A percentile compares a stretch with the other conserved stretches of the same genome.
phyloP scores from a whole-genome alignment of 2,888 invertebrate species.

The Eilema caniola region DNA sequence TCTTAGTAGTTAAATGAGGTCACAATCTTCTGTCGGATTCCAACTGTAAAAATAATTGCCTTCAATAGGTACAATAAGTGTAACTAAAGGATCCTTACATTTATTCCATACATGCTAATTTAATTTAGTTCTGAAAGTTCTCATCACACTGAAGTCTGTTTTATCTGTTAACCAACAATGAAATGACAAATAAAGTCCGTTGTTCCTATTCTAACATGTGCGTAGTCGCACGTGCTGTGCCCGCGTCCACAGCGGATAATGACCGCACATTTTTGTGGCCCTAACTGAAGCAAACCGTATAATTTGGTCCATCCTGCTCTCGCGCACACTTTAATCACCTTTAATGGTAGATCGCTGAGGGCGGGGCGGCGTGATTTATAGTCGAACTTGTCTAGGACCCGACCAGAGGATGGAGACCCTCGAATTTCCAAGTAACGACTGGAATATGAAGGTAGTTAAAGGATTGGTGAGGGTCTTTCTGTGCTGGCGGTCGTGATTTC shows the following conservation, averaged over 20 bases:
- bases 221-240: slow-evolving; percentile 57
- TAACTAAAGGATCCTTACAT: not conserved
- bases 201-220: slow-evolving; percentile 43
- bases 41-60: not conserved
- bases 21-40: no score
- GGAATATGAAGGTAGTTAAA: not conserved
- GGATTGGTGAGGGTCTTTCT: slow-evolving; percentile 28
- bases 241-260: slow-evolving; percentile 62
- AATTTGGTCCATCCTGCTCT: slow-evolving; percentile 81
- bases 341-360: slow-evolving; percentile 69
- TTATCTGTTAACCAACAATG: not conserved
- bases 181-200: slow-evolving; percentile 16
- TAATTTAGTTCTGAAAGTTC: not conserved
- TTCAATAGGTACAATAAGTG: no score
- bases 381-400: slow-evolving; percentile 56
- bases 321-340: slow-evolving; percentile 74
- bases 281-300: slow-evolving; percentile 69
- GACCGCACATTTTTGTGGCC: slow-evolving; percentile 72
- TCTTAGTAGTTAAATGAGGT: no score
- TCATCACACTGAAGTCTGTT: not conserved
- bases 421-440: slow-evolving; percentile 33
- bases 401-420: slow-evolving; percentile 51
- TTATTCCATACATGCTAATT: not conserved
- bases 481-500: slow-evolving; percentile 30
- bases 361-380: slow-evolving; percentile 74